A percentile compares a stretch with the other conserved stretches of the same genome.
Conservation (phyloP, 1,140 invertebrate species). For the Leptinotarsa defecta region DNA sequence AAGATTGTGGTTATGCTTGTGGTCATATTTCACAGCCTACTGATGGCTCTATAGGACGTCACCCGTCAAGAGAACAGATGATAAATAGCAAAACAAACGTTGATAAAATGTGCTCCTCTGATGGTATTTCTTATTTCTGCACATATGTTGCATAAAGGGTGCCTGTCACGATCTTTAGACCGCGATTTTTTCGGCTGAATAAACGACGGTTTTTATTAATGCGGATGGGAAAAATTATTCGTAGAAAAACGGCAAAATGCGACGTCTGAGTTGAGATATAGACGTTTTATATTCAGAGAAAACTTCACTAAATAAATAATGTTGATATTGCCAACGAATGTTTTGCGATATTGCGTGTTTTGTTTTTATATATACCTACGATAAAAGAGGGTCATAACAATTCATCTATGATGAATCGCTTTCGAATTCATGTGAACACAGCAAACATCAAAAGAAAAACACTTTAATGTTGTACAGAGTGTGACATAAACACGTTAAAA, state of each 20-base stretch:
- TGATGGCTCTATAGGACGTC: constrained; percentile 13
- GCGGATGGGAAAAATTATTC: background rate
- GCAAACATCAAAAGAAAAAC: too few species aligned
- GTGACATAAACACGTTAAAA: too few species aligned
- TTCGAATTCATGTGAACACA: too few species aligned
- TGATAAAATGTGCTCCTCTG: constrained; percentile 14
- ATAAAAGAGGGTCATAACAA: too few species aligned
- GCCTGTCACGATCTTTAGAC: constrained; percentile 3
- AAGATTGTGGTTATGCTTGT: background rate
- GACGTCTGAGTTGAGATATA: background rate
- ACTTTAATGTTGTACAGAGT: too few species aligned
- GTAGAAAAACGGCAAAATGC: background rate
- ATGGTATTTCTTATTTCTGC: constrained; percentile 14
- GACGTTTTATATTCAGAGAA: background rate
- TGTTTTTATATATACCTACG: background rate
- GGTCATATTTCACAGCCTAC: constrained; percentile 15
- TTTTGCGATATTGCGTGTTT: background rate
- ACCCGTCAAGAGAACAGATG: constrained; percentile 14
- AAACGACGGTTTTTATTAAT: background rate
- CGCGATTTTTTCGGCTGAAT: constrained; percentile 1
- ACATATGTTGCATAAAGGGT: constrained; percentile 11
- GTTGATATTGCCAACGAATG: background rate
- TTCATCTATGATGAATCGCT: too few species aligned
- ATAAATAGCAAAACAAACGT: constrained; percentile 22
- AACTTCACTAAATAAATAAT: background rate